Evolutionary conservation across 2,113 vertebrate species (phyloP).

Genomic region (Damaliscus lunatus): DNA sequence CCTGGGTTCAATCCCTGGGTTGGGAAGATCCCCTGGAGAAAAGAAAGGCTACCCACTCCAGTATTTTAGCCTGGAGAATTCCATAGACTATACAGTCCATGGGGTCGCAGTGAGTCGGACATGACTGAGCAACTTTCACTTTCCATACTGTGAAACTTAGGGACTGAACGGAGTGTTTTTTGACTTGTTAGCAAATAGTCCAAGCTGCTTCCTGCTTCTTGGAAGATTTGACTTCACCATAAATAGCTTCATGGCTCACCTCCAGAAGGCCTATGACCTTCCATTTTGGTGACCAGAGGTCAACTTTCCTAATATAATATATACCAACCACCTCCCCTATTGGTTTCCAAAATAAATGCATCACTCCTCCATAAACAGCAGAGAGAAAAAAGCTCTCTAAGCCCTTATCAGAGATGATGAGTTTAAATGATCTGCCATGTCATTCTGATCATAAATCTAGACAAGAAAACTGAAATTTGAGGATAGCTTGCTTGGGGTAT

Average conservation of each 20-base stretch:
- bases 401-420: neutral
- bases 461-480: conserved; percentile 16
- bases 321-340: neutral
- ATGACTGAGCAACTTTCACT: neutral
- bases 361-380: neutral
- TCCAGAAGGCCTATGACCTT: neutral
- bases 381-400: conserved; percentile 6
- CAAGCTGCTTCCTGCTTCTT: neutral
- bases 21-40: neutral
- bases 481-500: neutral
- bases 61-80: neutral
- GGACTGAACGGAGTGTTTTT: neutral
- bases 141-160: neutral
- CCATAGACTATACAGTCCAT: neutral
- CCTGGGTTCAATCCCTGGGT: neutral
- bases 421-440: neutral
- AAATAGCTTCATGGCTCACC: neutral
- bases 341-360: conserved; percentile 4
- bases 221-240: neutral
- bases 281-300: neutral
- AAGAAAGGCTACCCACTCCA: neutral
- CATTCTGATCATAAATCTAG: conserved; percentile 14
- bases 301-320: neutral
- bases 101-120: neutral
- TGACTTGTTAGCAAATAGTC: neutral